Base-by-base conservation (phyloP, 92 coral and sea anemone genomes). In the Meandrina meandrites region DNA sequence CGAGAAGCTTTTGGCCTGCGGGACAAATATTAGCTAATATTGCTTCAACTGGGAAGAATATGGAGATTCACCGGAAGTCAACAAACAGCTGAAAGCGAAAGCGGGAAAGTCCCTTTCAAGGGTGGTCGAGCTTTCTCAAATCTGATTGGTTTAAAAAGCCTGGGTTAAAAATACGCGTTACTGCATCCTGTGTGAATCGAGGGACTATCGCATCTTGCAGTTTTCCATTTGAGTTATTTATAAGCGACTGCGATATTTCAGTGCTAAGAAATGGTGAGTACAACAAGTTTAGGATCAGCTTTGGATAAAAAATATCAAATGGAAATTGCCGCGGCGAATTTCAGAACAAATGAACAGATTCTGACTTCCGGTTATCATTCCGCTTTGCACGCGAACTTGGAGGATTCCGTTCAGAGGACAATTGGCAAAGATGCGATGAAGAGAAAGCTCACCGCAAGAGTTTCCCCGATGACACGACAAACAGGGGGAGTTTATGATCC, bases 371-470 rank as follows among this genome's bases (percentile, higher is more conserved):
- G 80, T 78, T 17, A 79, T 53, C 60, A 27, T 83, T 82, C 88
- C 89, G 89, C 85, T 78, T 17, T 86, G 68, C 60, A 27, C 27
- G 62, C 64, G 69, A 78, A 45, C 37, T 36, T 48, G 56, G 51
- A 62, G 8, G 89, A 67, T 21, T 79, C 89, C 66, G 40, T 79
- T 76, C 93, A 47, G 24, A 48, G 68, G 64, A 79, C 64, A 30
- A 76, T n/a, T n/a, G n/a, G 87, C 32, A 90, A 78, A 60, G 93
- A 90, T 24, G 86, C 64, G 8, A 84, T 89, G 8, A 90, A 84
- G 80, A 82, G 88, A 74, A 94, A 91, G 74, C 86, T 92, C 15
- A 94, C 98, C n/a, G 98, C 98, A 15, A 85, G 98, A 72, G 95
- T 94, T 70, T 79, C 83, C 72, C 98, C 98, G 53, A 94, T 92